Evolutionary conservation across 37 sponge, comb jelly and placozoan species (phyloP).

Genomic region (Bolinopsis microptera): DNA sequence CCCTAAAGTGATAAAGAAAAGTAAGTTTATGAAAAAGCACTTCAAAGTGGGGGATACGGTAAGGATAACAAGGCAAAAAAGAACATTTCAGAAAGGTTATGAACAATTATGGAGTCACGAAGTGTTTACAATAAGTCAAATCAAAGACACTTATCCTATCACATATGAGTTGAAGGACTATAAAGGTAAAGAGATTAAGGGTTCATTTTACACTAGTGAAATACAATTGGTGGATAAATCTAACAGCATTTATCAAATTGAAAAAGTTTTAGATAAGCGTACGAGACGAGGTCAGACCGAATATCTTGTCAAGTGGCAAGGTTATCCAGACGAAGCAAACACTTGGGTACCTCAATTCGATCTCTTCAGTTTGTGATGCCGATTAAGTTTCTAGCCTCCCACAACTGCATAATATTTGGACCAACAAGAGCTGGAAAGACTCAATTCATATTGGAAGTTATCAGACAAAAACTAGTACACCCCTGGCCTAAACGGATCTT

Average conservation of each 20-base stretch:
- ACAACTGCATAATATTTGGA: conserved; percentile 19
- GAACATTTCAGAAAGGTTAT: neutral
- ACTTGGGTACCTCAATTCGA: conserved; percentile 9
- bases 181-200: neutral
- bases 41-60: neutral
- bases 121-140: neutral
- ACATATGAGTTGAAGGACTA: conserved; percentile 15
- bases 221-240: neutral
- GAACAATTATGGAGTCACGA: neutral
- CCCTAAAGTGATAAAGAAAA: neutral
- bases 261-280: neutral
- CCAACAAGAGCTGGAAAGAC: conserved; percentile 11
- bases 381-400: conserved; percentile 6
- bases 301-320: neutral
- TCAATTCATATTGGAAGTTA: neutral
- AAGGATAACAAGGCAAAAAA: neutral
- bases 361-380: conserved; percentile 19
- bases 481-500: neutral
- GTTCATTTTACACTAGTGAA: neutral
- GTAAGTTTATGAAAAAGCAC: neutral
- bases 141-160: conserved; percentile 8
- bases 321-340: conserved; percentile 19
- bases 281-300: neutral
- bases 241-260: neutral
- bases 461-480: conserved; percentile 2